Evolutionary conservation across 2,888 invertebrate genomes (phyloP), one percentile per base, ranked within the genome.

Genomic region (Blera fallax): DNA sequence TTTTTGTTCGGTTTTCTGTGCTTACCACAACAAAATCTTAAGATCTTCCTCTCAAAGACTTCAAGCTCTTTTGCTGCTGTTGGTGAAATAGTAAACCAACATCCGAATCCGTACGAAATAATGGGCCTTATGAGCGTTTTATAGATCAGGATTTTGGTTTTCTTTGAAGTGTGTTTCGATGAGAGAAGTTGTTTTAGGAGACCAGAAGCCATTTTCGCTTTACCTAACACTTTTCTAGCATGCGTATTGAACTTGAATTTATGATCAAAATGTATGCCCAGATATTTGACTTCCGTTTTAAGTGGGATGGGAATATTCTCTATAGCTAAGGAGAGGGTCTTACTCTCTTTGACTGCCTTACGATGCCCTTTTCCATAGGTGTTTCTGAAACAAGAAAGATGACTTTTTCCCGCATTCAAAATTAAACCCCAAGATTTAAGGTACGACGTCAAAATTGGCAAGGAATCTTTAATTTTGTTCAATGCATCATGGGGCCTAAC

Each of bases 371-470:
- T 65, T 6, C 37, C 52, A 6, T 18, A 65, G 0, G 10, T 3
- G 8, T 65, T 65, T 65, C 65, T 34, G n/a, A 65, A 65, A 21
- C 65, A 64, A 0, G 43, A 45, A 8, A 48, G 10, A 18, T 27
- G 21, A 18, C 64, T 29, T 32, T 48, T 64, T 3, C 11, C 11
- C 32, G 45, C 3, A 4, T 64, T 64, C 8, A 64, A 18, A 0
- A 0, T 27, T 8, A 64, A 24, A 34, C 64, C 48, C 11, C 32
- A 48, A 5, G 40, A 40, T 2, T 40, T 60, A 3, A 60, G 18
- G 3, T 40, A 60, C 3, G 24, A 43, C 1, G 24, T 1, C 18
- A 40, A 40, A 8, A 1, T 4, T 2, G 40, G 60, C 5, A 60
- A 40, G 3, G 24, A 37, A 6, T 34, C 11, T 14, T 27, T 27